Evolutionary conservation across 1,140 invertebrate genomes (phyloP), one percentile per base, ranked within the genome.

Genomic region (Myzus persicae): DNA sequence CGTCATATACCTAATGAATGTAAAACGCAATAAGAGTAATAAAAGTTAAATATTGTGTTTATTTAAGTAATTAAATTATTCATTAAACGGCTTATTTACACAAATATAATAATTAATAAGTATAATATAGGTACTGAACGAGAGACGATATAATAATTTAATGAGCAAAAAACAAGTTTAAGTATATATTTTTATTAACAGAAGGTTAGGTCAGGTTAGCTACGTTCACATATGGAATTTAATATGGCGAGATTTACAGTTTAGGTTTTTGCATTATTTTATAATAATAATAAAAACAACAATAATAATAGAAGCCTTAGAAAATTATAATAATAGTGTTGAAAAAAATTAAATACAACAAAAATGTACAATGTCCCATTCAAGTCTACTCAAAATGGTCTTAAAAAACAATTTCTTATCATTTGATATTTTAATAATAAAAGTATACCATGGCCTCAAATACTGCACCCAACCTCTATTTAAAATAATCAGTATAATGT

Each of bases 241-340:
- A 38, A 82, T 82, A 40, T 38, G 22, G 5, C 22, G 7, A 40
- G 38, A 40, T 40, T 8, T 40, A 82, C 20, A 11, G 36, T n/a
- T n/a, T 3, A 76, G 59, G 31, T 76, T 76, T 14, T 76, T 38
- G n/a, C 40, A 84, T 84, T 42, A 84, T 42, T 40, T 84, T 42
- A 26, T 84, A 5, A 84, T 38, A 84, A 84, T 42, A 42, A 84
- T 84, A 84, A 84, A 84, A 42, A 82, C 76, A 84, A 84, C 31
- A 84, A 84, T 20, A 84, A 84, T 84, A 42, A 84, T 18, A 42
- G 82, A 42, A 0, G 24, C 24, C 8, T 26, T 84, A 42, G 82
- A 84, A 84, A 84, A 84, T 20, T 40, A 42, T 84, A 84, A 84
- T 84, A 84, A 84, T 84, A 26, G 40, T 40, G 82, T 84, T 14